Base-by-base conservation (phyloP, 2,113 vertebrate species). In the Cyanocitta stelleri region DNA sequence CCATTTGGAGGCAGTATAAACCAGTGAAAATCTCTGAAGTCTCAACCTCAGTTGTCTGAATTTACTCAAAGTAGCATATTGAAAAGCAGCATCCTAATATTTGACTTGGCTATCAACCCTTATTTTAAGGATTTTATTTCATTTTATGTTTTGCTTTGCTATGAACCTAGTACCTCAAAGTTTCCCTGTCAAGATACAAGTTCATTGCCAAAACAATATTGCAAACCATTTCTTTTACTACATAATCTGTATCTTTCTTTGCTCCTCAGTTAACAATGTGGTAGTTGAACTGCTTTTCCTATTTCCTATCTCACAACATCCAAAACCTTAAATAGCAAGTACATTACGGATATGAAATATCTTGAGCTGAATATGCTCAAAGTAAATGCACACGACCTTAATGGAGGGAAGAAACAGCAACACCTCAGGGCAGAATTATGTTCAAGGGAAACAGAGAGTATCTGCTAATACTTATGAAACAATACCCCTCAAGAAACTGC, bases 391-490 rank as follows among this genome's bases (percentile, higher is more conserved):
- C 18, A 30, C 2, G 6, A n/a, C 75, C 55, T 76, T 90, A 76
- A 93, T 11, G 43, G 2, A 66, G 51, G 39, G 35, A 89, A 93
- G 80, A 48, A 88, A 86, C 13, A 63, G 68, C 55, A 93, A 81
- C 30, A 89, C 83, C 95, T 84, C 59, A 48, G 86, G 92, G 93
- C 33, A 21, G 68, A 84, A 93, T 77, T 84, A 67, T 56, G 33
- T 84, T 77, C 20, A 15, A 74, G 55, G 39, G 54, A 85, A 77
- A 82, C 62, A 24, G 33, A 20, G 29, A 78, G 77, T 78, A 63
- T 69, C 69, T 95, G 67, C 59, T 74, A 62, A 75, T 46, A 55
- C 43, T 94, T 90, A 93, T 11, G 68, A 95, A 95, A 90, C 48
- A 92, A 90, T 21, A 17, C 5, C 79, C 90, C 80, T 89, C 63